Base-by-base conservation (phyloP, 1,140 invertebrate genomes). In the Lasioglossum albipes region DNA sequence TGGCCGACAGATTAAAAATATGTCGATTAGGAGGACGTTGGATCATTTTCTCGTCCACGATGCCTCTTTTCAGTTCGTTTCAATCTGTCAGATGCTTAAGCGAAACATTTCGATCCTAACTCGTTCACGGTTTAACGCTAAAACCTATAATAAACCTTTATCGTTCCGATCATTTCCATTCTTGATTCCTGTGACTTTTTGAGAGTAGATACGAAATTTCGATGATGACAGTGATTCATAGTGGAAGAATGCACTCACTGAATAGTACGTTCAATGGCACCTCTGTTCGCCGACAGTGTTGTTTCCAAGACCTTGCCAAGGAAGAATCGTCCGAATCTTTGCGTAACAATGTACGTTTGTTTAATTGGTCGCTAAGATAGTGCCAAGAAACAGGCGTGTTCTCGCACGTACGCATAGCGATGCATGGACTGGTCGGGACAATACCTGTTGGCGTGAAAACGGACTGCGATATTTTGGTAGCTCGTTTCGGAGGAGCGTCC, bases 1-100 rank as follows among this genome's bases (percentile, higher is more conserved):
- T 80, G 62, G 75, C n/a, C 42, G 79, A 84, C 76, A 84, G 61
- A 87, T 87, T 87, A 87, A 87, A 59, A 87, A 72, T 80, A 73
- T 77, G 76, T 81, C 84, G 84, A 83, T 75, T 69, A 81, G 66
- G 59, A 70, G 67, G 73, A 71, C 16, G 22, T 67, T 62, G 57
- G 27, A 61, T 18, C 20, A 67, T 36, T 70, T 22, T 22, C 52
- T 59, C 57, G 31, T 36, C 42, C 42, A 68, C 9, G 2, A 45
- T n/a, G 5, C 42, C 41, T 42, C 20, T 22, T 66, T 9, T 22
- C 45, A n/a, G 20, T 22, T 45, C 6, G 9, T 66, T 45, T 45
- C 20, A 2, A n/a, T 66, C 10, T 12, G 42, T 27, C n/a, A 27
- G 20, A 20, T 7, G 18, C n/a, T 52, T 1, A 5, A 57, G 18